phyloP scores from a whole-genome alignment of 2,797 vertebrate genomes.

The Pangasius djambal region DNA sequence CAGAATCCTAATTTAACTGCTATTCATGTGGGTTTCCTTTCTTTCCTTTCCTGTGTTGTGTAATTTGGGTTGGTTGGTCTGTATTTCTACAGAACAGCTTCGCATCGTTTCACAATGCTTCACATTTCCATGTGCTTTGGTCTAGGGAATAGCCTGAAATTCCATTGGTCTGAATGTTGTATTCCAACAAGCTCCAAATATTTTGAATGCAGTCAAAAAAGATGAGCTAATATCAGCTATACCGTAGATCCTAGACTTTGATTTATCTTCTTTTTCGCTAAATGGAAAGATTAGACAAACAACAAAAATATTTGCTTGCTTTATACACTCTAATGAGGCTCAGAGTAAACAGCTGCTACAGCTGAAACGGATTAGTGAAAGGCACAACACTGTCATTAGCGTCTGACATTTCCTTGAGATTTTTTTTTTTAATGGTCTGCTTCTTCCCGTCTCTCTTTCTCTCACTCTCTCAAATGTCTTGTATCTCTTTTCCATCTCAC shows the following conservation, averaged over 20 bases:
- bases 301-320: constrained; percentile 5
- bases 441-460: not conserved
- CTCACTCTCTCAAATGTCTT: not conserved
- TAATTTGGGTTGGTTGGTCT: not conserved
- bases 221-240: not conserved
- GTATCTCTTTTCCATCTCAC: not conserved
- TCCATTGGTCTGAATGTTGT: not conserved
- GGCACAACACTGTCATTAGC: constrained; percentile 20
- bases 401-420: constrained; percentile 19
- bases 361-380: constrained; percentile 3
- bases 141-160: not conserved
- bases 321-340: not conserved
- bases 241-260: not conserved
- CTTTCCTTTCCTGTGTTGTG: not conserved
- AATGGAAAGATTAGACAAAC: not conserved
- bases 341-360: constrained; percentile 2
- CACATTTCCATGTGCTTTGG: not conserved
- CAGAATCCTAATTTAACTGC: not conserved
- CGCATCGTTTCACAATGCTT: not conserved
- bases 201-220: not conserved
- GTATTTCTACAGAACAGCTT: not conserved
- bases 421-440: not conserved
- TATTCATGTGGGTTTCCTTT: not conserved
- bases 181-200: not conserved
- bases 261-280: not conserved